Evolutionary conservation across 1,140 invertebrate species (phyloP).

Genomic region (Teleopsis dalmanni): DNA sequence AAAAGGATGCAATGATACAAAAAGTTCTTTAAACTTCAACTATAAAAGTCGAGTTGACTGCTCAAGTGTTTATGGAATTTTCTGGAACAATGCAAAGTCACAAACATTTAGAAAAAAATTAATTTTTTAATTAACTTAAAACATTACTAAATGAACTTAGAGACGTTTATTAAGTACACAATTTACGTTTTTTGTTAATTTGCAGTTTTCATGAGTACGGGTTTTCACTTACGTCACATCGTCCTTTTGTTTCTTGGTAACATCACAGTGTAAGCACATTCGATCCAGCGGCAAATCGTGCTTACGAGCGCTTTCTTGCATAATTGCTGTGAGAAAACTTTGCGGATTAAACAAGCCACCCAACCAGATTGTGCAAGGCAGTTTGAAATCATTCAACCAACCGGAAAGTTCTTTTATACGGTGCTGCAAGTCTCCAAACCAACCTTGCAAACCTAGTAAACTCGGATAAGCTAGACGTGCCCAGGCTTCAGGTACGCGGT

Average conservation of each 20-base stretch:
- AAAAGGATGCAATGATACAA: not conserved
- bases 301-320: constrained; percentile 93
- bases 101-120: no score
- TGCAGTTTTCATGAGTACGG: no score
- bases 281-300: constrained; percentile 94
- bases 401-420: constrained; percentile 72
- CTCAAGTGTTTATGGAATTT: no score
- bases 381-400: constrained; percentile 72
- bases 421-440: constrained; percentile 81
- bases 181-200: no score
- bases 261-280: constrained; percentile 91
- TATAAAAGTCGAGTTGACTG: not conserved
- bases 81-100: no score
- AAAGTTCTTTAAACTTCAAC: not conserved
- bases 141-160: no score
- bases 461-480: constrained; percentile 82
- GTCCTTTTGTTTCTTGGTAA: constrained; percentile 85
- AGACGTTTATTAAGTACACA: no score
- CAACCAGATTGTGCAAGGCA: constrained; percentile 84
- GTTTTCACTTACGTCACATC: constrained; percentile 71
- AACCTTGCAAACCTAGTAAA: constrained; percentile 67
- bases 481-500: constrained; percentile 79
- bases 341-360: constrained; percentile 95
- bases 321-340: constrained; percentile 93
- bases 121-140: no score